Conservation (phyloP, 2,888 invertebrate genomes). For the Glyphotaelius pellucidus region DNA sequence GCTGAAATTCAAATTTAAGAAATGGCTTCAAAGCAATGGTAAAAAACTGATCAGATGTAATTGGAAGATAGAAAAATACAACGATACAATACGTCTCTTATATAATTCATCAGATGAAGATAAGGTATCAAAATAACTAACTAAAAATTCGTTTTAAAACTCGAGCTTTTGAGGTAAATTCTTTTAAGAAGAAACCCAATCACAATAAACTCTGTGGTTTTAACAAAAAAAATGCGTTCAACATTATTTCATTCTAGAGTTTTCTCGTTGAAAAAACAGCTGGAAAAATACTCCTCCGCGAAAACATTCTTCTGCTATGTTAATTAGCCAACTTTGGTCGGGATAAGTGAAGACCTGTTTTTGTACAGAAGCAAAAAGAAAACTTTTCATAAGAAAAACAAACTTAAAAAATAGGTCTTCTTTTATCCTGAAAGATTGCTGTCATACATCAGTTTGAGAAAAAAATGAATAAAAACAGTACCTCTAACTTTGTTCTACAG, state of each 20-base stretch:
- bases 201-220: neutral
- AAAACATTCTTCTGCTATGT: constrained; percentile 8
- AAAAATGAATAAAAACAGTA: constrained; percentile 38
- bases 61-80: neutral
- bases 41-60: too few relatives aligned
- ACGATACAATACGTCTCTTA: neutral
- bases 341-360: constrained; percentile 14
- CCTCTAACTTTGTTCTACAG: constrained; percentile 41
- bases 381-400: constrained; percentile 20
- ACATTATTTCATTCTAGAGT: neutral
- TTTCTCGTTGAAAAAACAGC: neutral
- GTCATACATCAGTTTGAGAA: constrained; percentile 54
- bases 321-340: constrained; percentile 22
- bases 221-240: neutral
- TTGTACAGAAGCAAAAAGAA: neutral
- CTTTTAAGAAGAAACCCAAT: neutral
- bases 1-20: too few relatives aligned
- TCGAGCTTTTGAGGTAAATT: neutral
- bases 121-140: neutral
- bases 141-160: neutral
- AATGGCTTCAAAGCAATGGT: too few relatives aligned
- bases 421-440: constrained; percentile 57
- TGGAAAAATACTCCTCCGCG: neutral
- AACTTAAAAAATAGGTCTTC: constrained; percentile 27
- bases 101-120: neutral